A percentile compares a stretch with the other conserved stretches of the same genome.
Evolutionary conservation across 2,888 invertebrate species (phyloP).

Genomic region (Idaea biselata): DNA sequence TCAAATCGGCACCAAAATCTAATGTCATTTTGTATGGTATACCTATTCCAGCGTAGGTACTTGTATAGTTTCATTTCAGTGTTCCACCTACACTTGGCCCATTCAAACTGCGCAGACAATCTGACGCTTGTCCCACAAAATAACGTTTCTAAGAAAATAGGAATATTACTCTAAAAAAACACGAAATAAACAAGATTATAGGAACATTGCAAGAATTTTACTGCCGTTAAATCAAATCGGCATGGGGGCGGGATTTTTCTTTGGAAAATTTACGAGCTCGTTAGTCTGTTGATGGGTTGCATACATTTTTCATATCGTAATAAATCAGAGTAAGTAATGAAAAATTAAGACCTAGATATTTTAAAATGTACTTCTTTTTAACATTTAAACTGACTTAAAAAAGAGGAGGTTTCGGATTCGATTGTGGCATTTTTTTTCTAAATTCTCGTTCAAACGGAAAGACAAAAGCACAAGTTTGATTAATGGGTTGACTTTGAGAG

Average conservation of each 20-base stretch:
- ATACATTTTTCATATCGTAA: not conserved
- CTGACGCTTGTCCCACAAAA: not conserved
- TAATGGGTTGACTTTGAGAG: too few relatives aligned
- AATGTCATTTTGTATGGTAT: not conserved
- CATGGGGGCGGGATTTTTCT: not conserved
- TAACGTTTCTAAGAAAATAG: not conserved
- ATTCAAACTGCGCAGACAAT: not conserved
- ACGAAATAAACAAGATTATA: not conserved
- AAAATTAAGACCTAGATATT: not conserved
- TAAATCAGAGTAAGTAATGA: not conserved
- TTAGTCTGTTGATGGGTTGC: not conserved
- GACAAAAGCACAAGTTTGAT: too few relatives aligned
- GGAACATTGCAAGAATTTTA: not conserved
- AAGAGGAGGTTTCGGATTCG: too few relatives aligned
- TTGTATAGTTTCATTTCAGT: too few relatives aligned
- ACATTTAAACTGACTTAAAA: too few relatives aligned
- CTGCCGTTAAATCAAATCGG: not conserved
- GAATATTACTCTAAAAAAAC: not conserved
- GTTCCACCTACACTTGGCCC: not conserved
- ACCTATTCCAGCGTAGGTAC: too few relatives aligned
- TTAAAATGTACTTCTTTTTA: not conserved
- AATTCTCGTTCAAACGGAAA: too few relatives aligned
- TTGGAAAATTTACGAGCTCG: not conserved
- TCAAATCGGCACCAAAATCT: too few relatives aligned
- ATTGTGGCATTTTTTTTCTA: too few relatives aligned